Evolutionary conservation across 2,113 vertebrate genomes (phyloP).

Genomic region (Porphyrio hochstetteri): DNA sequence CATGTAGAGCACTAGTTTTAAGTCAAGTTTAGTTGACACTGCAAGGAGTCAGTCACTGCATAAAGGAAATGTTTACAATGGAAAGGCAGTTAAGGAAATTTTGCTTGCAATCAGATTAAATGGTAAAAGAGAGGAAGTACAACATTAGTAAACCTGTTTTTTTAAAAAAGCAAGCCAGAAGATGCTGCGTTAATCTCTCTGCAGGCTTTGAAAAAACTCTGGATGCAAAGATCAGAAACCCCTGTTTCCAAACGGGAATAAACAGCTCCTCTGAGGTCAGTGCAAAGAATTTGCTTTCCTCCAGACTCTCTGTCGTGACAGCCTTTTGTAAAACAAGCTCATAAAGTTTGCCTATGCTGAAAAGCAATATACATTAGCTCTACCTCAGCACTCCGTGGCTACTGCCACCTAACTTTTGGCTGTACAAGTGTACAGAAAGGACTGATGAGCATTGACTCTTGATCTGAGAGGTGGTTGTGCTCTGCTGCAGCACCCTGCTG

Average conservation of each 20-base stretch:
- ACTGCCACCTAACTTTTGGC: neutral
- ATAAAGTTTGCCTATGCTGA: neutral
- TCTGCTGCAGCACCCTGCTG: neutral
- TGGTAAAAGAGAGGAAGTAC: neutral
- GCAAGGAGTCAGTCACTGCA: neutral
- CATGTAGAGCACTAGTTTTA: neutral
- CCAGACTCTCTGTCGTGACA: neutral
- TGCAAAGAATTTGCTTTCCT: neutral
- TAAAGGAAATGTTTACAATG: neutral
- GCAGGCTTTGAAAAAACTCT: neutral
- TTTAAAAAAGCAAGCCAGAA: neutral
- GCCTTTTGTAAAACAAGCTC: neutral
- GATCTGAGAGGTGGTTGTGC: neutral
- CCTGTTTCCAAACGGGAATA: neutral
- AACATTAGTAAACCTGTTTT: accelerated
- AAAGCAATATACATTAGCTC: neutral
- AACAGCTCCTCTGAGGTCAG: neutral
- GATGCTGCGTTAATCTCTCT: neutral
- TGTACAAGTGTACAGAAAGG: neutral
- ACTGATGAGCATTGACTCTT: neutral
- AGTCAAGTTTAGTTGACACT: neutral
- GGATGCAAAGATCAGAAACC: neutral
- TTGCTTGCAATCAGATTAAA: neutral
- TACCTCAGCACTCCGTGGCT: neutral
- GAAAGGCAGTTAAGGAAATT: neutral